Conservation (phyloP, 2,113 vertebrate species). For the Erinaceus europaeus region DNA sequence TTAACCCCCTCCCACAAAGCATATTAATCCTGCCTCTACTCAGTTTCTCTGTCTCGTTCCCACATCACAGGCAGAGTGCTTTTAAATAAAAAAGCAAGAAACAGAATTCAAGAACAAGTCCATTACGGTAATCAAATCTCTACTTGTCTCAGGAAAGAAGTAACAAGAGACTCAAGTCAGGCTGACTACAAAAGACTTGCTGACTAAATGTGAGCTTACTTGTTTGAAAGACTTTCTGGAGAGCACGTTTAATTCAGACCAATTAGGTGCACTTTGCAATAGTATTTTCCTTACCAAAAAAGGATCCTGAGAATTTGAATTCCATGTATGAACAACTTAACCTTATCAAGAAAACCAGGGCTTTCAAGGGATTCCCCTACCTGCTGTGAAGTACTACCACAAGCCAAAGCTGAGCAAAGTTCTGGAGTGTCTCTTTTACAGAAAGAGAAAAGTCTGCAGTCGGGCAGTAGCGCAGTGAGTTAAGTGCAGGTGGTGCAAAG, state of each 20-base stretch:
- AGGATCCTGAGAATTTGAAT: background rate
- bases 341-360: constrained; percentile 3
- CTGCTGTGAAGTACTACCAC: too few relatives aligned
- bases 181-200: background rate
- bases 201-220: background rate
- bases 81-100: background rate
- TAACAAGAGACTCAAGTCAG: background rate
- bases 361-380: constrained; percentile 1
- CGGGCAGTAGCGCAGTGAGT: too few relatives aligned
- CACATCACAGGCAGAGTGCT: background rate
- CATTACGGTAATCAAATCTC: background rate
- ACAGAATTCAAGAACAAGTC: background rate
- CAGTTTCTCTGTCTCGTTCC: background rate
- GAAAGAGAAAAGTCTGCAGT: too few relatives aligned
- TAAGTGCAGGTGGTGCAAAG: too few relatives aligned
- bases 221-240: background rate
- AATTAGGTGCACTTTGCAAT: background rate
- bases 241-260: constrained; percentile 2
- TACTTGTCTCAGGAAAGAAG: background rate
- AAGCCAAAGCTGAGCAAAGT: too few relatives aligned
- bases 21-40: background rate
- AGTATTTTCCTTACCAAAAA: constrained; percentile 25
- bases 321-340: background rate
- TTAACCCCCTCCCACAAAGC: background rate
- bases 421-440: too few relatives aligned